Evolutionary conservation across 1,140 invertebrate species (phyloP), one percentile per base, ranked within the genome.

Genomic region (Cataglyphis hispanica): DNA sequence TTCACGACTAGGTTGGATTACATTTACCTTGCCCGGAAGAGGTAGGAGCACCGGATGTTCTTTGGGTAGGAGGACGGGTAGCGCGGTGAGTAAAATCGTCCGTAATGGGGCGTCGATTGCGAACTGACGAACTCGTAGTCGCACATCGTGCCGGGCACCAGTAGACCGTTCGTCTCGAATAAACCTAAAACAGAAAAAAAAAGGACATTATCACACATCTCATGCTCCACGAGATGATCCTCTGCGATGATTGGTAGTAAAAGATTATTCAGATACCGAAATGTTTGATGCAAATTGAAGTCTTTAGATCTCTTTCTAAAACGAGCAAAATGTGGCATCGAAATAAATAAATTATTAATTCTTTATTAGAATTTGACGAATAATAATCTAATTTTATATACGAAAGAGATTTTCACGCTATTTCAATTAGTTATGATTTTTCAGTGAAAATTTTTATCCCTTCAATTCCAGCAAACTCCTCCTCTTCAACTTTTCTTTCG

Each of bases 31-130:
- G 97, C 97, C 91, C 96, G 95, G 94, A 98, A 98, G 89, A 96
- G 96, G 95, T 98, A 98, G 84, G 96, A 96, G 94, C 98, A 98
- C 58, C 96, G 96, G 88, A 97, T 96, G 92, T 97, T 97, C 88
- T 96, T 97, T n/a, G 97, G 97, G 93, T 98, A 98, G 86, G 96
- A 97, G 56, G 98, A 98, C 8, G 98, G 98, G 94, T 98, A 98
- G 86, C 97, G 95, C 1, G 98, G 98, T 58, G 98, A 98, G 92
- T 97, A 98, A 92, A 98, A 97, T 56, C 96, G 96, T 11, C 97
- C 98, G 88, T 97, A 96, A 34, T 96, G 94, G 34, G 96, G 96
- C 66, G 96, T 95, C 88, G 96, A 95, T 89, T 96, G 96, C 67
- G 96, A 96, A 88, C 97, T 97, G 89, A 96, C 94, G 93, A 98